These are phyloP conservation scores for Catharus fuscescens DNA, from an alignment of 2,113 vertebrate genomes.

Conservation along the genomic window DNA sequence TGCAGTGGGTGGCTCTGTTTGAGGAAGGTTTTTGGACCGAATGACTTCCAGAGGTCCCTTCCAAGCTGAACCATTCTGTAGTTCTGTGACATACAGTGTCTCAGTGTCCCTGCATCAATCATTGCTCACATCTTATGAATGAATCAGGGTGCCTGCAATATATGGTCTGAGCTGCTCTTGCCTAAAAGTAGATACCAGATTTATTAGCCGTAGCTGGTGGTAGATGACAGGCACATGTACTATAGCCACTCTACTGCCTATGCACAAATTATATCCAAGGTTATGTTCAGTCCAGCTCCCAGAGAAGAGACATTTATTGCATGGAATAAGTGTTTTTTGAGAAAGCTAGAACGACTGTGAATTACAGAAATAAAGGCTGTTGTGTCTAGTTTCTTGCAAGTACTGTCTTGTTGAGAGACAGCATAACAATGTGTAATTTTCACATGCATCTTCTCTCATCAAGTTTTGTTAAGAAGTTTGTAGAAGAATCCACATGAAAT, in stretches of 20 bases:
- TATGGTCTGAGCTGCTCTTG: background rate
- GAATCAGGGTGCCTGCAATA: background rate
- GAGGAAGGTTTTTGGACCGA: background rate
- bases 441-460: background rate
- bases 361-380: background rate
- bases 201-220: background rate
- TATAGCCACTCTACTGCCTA: background rate
- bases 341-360: background rate
- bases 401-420: background rate
- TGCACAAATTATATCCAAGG: background rate
- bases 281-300: background rate
- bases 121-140: background rate
- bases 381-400: background rate
- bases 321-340: background rate
- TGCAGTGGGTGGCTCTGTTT: background rate
- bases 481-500: background rate
- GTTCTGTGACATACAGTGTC: background rate
- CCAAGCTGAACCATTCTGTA: background rate
- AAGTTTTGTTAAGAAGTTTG: background rate
- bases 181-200: background rate
- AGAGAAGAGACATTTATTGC: background rate
- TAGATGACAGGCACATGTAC: background rate
- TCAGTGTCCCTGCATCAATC: background rate
- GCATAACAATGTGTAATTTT: background rate
- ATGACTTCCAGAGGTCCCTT: background rate